Evolutionary conservation across 1,140 invertebrate genomes (phyloP), one percentile per base, ranked within the genome.

Genomic region (Manduca sexta): DNA sequence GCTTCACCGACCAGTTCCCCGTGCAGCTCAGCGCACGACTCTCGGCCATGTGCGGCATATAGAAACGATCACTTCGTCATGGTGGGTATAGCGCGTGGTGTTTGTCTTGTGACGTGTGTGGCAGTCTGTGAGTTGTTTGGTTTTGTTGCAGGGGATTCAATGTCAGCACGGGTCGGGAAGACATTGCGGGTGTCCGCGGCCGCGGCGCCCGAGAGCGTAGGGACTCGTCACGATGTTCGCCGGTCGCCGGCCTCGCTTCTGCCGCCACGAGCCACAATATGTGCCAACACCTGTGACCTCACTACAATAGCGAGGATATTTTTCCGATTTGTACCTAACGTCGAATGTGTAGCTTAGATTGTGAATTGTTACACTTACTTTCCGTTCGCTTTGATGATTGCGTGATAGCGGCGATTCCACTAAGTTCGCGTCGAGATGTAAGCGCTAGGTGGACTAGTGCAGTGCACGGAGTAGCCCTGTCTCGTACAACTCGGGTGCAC

Each of bases 1-100:
- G 92, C 64, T 99, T 99, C 89, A 94, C 95, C 41, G 96, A 98
- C 73, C 97, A 98, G 87, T 98, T 99, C 87, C 98, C 98, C 60
- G 90, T 91, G 69, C 95, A 95, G 68, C 90, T 99, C 45, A 93
- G 92, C 67, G 95, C 98, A 81, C 90, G 97, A 52, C 91, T 99
- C 37, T 89, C 91, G 55, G 89, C 89, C 62, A 92, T 95, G 88
- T 97, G 97, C 86, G 94, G 93, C 62, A 91, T 95, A 80, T 95
- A 93, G 93, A 42, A 59, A 35, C 17, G 12, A 45, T 26, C 26
- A 18, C 44, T 42, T 18, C 39, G 35, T 35, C 49, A 52, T 62
- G 76, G 73, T 80, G 16, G 66, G 65, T 56, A 7, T 26, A 33
- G 7, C 18, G 30, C 14, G 14, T 38, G 2, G 11, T 12, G 11